A percentile compares a stretch with the other conserved stretches of the same genome.
phyloP scores from a whole-genome alignment of 2,113 vertebrate species.

The Ictalurus punctatus region DNA sequence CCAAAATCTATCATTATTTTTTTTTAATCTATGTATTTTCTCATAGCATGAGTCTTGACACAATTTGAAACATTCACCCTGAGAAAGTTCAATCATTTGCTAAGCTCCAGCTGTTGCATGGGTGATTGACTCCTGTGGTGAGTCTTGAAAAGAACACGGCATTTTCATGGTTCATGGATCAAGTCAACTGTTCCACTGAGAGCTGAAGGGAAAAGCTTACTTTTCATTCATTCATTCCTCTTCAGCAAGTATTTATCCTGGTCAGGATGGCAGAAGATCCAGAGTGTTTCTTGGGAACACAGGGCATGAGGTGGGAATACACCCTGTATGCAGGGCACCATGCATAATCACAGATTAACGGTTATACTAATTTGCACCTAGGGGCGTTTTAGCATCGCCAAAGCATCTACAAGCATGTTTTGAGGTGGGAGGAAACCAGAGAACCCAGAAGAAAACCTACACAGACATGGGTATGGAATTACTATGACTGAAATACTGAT shows the following conservation, averaged over 20 bases:
- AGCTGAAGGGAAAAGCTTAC: background rate
- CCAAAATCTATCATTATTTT: background rate
- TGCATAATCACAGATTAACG: background rate
- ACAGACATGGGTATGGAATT: background rate
- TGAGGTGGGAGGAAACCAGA: background rate
- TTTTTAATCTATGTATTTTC: background rate
- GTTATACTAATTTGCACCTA: background rate
- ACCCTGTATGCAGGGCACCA: background rate
- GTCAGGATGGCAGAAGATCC: background rate
- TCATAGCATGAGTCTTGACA: background rate
- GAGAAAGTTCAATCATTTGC: slow-evolving; percentile 6
- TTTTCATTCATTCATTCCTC: background rate
- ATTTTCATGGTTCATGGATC: slow-evolving; percentile 38
- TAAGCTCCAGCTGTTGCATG: background rate
- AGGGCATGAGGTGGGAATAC: background rate
- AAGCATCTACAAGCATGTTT: background rate
- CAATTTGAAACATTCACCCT: background rate
- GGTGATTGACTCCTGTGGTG: slow-evolving; percentile 4
- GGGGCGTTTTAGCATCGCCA: background rate
- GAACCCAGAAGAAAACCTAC: background rate
- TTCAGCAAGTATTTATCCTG: background rate
- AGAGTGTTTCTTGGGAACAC: background rate
- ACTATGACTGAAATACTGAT: background rate
- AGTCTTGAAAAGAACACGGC: background rate
- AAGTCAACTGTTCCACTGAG: slow-evolving; percentile 13